Percentiles rank a stretch among this genome's conserved stretches.
phyloP scores from a whole-genome alignment of 2,888 invertebrate species.

The Idaea dimidiata region DNA sequence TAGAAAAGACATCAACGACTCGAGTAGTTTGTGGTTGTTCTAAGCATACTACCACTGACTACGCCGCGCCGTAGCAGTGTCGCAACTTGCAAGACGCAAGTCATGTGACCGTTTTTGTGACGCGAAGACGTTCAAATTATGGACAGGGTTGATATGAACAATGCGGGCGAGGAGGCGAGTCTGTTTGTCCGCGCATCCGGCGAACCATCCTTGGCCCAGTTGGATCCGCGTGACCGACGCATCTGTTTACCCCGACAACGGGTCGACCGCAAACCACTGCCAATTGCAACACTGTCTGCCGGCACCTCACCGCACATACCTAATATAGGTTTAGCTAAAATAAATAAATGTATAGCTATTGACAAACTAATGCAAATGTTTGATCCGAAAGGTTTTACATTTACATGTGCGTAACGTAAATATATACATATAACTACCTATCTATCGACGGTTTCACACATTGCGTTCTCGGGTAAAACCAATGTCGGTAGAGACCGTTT shows the following conservation, averaged over 20 bases:
- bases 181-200: constrained; percentile 50
- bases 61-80: neutral
- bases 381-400: constrained; percentile 19
- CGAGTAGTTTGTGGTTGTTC: too few relatives aligned
- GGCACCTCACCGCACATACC: constrained; percentile 39
- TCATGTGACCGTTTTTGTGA: neutral
- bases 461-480: constrained; percentile 12
- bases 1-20: neutral
- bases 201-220: constrained; percentile 66
- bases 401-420: constrained; percentile 12
- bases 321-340: constrained; percentile 29
- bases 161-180: constrained; percentile 27
- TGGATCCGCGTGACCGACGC: constrained; percentile 60
- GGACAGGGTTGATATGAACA: constrained; percentile 32
- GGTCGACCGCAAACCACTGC: constrained; percentile 30
- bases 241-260: constrained; percentile 43
- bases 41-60: neutral
- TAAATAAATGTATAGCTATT: constrained; percentile 11
- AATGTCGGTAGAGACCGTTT: constrained; percentile 9
- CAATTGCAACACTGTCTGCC: constrained; percentile 42
- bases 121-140: constrained; percentile 19
- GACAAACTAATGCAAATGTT: constrained; percentile 19
- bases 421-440: constrained; percentile 9
- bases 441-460: constrained; percentile 9
- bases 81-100: neutral